Evolutionary conservation across 2,888 invertebrate genomes (phyloP), one percentile per base, ranked within the genome.

Genomic region (Hybos culiciformis): DNA sequence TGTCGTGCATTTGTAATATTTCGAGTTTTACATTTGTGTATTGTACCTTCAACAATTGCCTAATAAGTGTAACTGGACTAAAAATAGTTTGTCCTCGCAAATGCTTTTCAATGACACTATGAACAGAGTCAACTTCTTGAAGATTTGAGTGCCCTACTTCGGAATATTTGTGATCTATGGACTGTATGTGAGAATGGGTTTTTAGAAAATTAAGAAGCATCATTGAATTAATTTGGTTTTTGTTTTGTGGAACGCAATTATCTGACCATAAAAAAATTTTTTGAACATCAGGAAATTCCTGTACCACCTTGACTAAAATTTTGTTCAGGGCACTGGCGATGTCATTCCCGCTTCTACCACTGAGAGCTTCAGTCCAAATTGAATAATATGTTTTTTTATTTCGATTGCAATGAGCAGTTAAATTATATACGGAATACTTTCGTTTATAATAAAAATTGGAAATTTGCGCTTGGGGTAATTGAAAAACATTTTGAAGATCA

Each of bases 351-450:
- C 11, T 11, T 11, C 31, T 7, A 11, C 31, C 31, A 31, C 31
- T 31, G 3, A 14, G 31, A 14, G 14, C 31, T 31, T 31, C 31
- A 7, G n/a, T n/a, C 31, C 5, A 31, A 14, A 31, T 31, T 31
- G 31, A n/a, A 12, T 15, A 31, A 31, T 31, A 31, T 14, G 31
- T 31, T 36, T 26, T 9, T 12, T 38, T 43, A 20, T 47, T 45
- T n/a, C 19, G 14, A 39, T 24, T 45, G 32, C 34, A 47, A 34
- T 45, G 36, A 6, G 37, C 45, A 3, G 47, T 45, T 31, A 47
- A 23, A 17, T 47, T 47, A 18, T 43, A 41, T n/a, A 15, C 8
- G 12, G 31, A 18, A 24, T 42, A 41, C 24, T 46, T 48, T 17
- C 23, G 24, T 39, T 43, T 37, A n/a, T 24, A 24, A 24, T 24